Conservation (phyloP, 2,888 invertebrate species). For the Spodoptera exigua region DNA sequence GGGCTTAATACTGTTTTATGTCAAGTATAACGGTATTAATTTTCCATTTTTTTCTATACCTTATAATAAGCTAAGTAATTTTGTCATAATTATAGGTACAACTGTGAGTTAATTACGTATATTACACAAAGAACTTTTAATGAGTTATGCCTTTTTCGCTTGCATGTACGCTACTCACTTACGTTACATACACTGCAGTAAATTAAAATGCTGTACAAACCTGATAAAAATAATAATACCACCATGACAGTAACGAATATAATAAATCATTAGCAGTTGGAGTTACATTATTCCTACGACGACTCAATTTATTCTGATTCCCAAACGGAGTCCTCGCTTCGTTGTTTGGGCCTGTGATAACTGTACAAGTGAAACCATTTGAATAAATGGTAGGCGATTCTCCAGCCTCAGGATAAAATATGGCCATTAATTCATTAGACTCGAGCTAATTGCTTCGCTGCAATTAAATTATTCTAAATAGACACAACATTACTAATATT, state of each 20-base stretch:
- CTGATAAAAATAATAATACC: slow-evolving; percentile 21
- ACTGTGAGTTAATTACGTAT: slow-evolving; percentile 1
- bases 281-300: slow-evolving; percentile 17
- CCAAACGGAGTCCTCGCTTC: slow-evolving; percentile 29
- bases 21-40: not conserved
- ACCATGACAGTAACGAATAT: slow-evolving; percentile 8
- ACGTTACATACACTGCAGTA: not conserved
- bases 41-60: not conserved
- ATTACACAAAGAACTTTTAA: slow-evolving; percentile 5
- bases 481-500: slow-evolving; percentile 40
- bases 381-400: slow-evolving; percentile 52
- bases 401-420: slow-evolving; percentile 49
- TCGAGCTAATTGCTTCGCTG: slow-evolving; percentile 47
- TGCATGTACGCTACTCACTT: slow-evolving; percentile 7
- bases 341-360: slow-evolving; percentile 46
- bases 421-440: slow-evolving; percentile 53
- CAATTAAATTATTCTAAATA: slow-evolving; percentile 56
- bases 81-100: not conserved
- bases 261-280: not conserved
- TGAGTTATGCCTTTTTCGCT: slow-evolving; percentile 16
- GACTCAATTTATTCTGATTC: slow-evolving; percentile 41
- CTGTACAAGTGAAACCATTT: slow-evolving; percentile 47
- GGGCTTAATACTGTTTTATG: slow-evolving; percentile 12
- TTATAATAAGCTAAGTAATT: too few species aligned
- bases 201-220: slow-evolving; percentile 11